Conservation (phyloP, 2,888 invertebrate genomes). For the Caenorhabditis afra region DNA sequence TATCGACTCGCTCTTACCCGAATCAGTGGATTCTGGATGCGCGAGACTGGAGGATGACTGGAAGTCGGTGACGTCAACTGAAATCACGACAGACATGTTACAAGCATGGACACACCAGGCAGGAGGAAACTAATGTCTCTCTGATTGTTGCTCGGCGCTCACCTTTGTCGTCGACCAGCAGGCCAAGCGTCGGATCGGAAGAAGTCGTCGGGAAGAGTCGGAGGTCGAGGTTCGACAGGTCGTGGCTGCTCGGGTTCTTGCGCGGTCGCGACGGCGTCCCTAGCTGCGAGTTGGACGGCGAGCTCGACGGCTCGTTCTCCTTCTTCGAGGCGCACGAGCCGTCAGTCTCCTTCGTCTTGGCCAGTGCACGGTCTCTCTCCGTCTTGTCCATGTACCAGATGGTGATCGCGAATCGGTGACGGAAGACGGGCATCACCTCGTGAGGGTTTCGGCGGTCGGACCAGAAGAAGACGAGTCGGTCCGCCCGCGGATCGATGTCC, state of each 20-base stretch:
- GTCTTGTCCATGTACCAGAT: constrained; percentile 74
- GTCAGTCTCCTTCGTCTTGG: constrained; percentile 27
- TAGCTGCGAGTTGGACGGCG: constrained; percentile 22
- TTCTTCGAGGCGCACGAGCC: constrained; percentile 27
- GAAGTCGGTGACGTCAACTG: constrained; percentile 41
- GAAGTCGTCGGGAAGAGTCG: constrained; percentile 53
- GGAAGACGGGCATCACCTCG: constrained; percentile 93
- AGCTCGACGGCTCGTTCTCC: constrained; percentile 36
- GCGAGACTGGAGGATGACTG: constrained; percentile 35
- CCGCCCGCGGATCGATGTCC: constrained; percentile 93
- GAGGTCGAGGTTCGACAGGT: constrained; percentile 33
- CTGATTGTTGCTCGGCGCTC: not conserved
- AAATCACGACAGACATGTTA: constrained; percentile 44
- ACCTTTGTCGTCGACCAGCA: constrained; percentile 24
- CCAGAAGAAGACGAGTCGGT: constrained; percentile 96
- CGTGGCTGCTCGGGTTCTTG: constrained; percentile 44
- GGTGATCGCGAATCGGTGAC: constrained; percentile 84
- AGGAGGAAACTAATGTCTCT: not conserved
- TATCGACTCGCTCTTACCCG: constrained; percentile 33
- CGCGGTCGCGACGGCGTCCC: constrained; percentile 26
- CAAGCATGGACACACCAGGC: constrained; percentile 38
- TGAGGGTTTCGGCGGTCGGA: constrained; percentile 96
- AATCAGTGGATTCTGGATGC: constrained; percentile 54
- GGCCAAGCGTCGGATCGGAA: constrained; percentile 49
- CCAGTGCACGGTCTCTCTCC: constrained; percentile 59